A percentile compares a stretch with the other conserved stretches of the same genome.
phyloP scores from a whole-genome alignment of 1,140 invertebrate species.

The Cydia splendana region DNA sequence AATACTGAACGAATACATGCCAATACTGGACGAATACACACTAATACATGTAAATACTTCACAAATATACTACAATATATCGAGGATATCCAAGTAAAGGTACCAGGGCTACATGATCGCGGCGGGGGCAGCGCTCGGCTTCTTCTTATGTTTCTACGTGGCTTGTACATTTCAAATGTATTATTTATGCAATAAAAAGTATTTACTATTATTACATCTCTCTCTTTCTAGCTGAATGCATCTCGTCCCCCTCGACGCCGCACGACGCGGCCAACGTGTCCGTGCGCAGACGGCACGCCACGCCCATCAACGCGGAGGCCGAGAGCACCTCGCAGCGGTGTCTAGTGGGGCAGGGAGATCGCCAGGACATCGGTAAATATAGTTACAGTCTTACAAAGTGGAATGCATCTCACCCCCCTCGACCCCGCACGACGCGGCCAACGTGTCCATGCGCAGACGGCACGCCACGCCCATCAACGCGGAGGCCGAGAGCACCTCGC shows the following conservation, averaged over 20 bases:
- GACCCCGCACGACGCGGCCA: constrained; percentile 39
- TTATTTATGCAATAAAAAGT: no score
- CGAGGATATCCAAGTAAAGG: constrained; percentile 60
- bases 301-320: constrained; percentile 37
- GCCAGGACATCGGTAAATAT: neutral
- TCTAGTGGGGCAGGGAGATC: constrained; percentile 34
- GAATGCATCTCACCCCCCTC: constrained; percentile 43
- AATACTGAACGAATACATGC: neutral
- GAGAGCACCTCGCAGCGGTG: constrained; percentile 44
- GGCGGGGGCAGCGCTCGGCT: constrained; percentile 51
- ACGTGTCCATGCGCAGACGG: constrained; percentile 25
- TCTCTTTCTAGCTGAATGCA: constrained; percentile 38
- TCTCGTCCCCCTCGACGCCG: constrained; percentile 39
- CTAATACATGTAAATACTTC: no score
- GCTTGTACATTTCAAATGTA: constrained; percentile 21
- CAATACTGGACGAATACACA: neutral
- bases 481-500: constrained; percentile 44
- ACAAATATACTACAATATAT: no score
- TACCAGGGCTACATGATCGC: constrained; percentile 67
- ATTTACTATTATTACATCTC: neutral
- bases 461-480: constrained; percentile 38
- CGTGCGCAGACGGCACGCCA: constrained; percentile 33
- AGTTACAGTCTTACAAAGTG: neutral
- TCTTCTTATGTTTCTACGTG: constrained; percentile 66
- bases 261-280: constrained; percentile 39